phyloP scores from a whole-genome alignment of 1,140 invertebrate species.

The Neelides sp. region DNA sequence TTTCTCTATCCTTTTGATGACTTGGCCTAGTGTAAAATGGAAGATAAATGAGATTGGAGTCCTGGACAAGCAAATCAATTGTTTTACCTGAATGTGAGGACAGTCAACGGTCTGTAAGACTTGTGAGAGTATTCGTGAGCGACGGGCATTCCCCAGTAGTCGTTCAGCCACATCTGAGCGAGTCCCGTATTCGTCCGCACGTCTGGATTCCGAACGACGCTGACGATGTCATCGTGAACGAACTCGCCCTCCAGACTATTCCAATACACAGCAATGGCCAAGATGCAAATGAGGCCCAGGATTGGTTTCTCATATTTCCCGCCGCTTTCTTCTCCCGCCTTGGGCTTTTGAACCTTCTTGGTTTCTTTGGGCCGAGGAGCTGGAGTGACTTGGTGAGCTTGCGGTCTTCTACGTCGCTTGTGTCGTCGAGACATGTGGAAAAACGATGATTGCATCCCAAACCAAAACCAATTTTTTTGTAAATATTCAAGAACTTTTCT shows the following conservation, averaged over 20 bases:
- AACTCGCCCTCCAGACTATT: conserved; percentile 44
- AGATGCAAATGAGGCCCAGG: conserved; percentile 8
- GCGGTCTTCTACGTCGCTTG: conserved; percentile 2
- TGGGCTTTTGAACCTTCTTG: conserved; percentile 5
- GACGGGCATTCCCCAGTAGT: conserved; percentile 50
- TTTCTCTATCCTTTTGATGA: too few relatives aligned
- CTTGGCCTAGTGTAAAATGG: too few relatives aligned
- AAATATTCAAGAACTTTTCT: too few relatives aligned
- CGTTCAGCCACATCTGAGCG: conserved; percentile 35
- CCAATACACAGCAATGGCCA: conserved; percentile 35
- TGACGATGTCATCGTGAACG: conserved; percentile 47
- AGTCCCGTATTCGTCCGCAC: conserved; percentile 29
- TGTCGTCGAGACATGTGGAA: conserved; percentile 5
- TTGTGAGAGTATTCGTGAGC: conserved; percentile 40
- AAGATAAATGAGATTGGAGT: too few relatives aligned
- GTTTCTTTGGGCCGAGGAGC: too few relatives aligned
- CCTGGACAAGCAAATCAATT: background rate
- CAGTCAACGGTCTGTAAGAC: conserved; percentile 40
- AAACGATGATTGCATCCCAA: too few relatives aligned
- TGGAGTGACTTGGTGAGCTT: too few relatives aligned
- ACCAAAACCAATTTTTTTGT: too few relatives aligned
- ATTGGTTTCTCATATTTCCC: background rate
- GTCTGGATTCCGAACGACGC: conserved; percentile 44
- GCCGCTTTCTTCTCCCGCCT: conserved; percentile 6
- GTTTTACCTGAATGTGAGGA: conserved; percentile 40